Evolutionary conservation across 64 coral and sea anemone genomes (phyloP).

Genomic region (Astreopora myriophthalma): DNA sequence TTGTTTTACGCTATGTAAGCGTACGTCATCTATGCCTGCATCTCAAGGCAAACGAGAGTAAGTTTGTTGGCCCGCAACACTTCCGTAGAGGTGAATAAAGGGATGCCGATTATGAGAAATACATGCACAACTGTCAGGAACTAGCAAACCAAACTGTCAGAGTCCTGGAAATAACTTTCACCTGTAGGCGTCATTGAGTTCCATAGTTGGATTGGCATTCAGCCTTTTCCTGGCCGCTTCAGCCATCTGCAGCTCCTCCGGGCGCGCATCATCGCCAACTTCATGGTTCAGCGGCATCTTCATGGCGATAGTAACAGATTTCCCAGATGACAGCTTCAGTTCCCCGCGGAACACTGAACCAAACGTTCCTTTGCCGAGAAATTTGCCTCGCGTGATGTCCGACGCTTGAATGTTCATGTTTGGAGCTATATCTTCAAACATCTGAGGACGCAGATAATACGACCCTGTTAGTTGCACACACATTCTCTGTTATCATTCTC

Average conservation of each 20-base stretch:
- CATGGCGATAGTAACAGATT: conserved; percentile 76
- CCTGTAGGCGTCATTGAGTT: conserved; percentile 95
- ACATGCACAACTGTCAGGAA: too few species aligned
- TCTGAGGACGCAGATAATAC: conserved; percentile 32
- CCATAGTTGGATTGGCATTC: conserved; percentile 85
- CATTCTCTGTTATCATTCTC: too few species aligned
- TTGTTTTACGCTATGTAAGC: too few species aligned
- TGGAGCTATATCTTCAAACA: conserved; percentile 98
- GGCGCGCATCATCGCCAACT: conserved; percentile 76
- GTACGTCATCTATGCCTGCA: too few species aligned
- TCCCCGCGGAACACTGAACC: conserved; percentile 96
- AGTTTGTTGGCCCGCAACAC: too few species aligned
- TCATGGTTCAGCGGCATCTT: conserved; percentile 99
- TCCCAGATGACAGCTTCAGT: conserved; percentile 57
- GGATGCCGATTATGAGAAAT: too few species aligned
- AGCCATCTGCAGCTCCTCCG: conserved; percentile 80
- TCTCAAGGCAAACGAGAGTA: too few species aligned
- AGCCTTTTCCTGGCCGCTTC: conserved; percentile 81
- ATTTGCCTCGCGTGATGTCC: conserved; percentile 74
- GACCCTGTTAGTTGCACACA: too few species aligned
- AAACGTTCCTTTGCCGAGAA: conserved; percentile 94
- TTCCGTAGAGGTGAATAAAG: too few species aligned
- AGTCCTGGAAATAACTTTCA: neutral
- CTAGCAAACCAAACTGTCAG: too few species aligned
- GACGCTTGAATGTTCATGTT: conserved; percentile 70